Evolutionary conservation across 2,888 invertebrate species (phyloP), one percentile per base, ranked within the genome.

Genomic region (Pediacus dermestoides): DNA sequence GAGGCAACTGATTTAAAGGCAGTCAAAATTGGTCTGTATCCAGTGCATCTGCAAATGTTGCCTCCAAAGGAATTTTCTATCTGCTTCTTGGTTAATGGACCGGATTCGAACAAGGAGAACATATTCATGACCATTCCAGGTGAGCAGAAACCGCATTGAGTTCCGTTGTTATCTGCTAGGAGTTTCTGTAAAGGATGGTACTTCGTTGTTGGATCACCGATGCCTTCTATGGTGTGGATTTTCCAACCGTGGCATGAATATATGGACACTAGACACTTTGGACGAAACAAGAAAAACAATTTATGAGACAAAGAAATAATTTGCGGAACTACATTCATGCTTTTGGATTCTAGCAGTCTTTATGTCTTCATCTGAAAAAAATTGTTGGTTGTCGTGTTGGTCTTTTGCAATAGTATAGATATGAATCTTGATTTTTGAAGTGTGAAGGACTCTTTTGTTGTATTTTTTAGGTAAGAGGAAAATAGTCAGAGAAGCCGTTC

Each of bases 121-220:
- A 85, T 83, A 54, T 77, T 79, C 84, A 85, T 85, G 23, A 87
- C 76, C 80, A 85, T 85, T 4, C 85, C 87, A 1, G 85, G 78
- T 13, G 80, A 78, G 58, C 87, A 87, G 58, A 74, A 80, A 1
- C 83, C 83, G 54, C 85, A 84, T 58, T 84, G 84, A 0, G 77
- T 74, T 1, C 82, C 84, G 54, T 80, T 77, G 52, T 75, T 70
- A 11, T 74, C 66, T 0, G 78, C 80, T 9, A 84, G 61, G 1
- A 72, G 66, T 31, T 70, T 67, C 57, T 84, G 83, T 8, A 86
- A 68, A 1, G 71, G 67, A 52, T 85, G 79, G 57, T 82, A 82
- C 1, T 82, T 81, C 2, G 65, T 67, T 38, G 68, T 67, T 34
- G 71, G 70, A 57, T 75, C 76, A 2, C 85, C 85, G n/a, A 86